These are phyloP conservation scores for Aegithalos caudatus DNA, from an alignment of 2,113 vertebrate species.

Conservation along the genomic window DNA sequence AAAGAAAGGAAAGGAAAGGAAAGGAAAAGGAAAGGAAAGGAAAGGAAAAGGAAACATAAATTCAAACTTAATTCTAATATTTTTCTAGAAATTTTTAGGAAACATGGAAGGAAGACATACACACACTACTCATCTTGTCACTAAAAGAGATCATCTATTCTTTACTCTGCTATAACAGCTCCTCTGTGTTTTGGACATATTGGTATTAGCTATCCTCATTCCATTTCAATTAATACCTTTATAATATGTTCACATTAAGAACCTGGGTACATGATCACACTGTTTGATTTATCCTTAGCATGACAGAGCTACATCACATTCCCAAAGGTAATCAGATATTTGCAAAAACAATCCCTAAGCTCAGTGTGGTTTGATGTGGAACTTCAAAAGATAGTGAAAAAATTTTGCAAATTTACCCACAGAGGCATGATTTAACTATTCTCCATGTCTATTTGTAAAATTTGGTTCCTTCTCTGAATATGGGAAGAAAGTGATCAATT, in stretches of 20 bases:
- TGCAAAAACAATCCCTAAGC: not conserved
- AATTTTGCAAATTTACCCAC: not conserved
- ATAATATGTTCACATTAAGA: not conserved
- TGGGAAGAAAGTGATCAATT: not conserved
- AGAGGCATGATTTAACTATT: not conserved
- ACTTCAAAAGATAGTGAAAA: not conserved
- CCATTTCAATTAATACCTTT: not conserved
- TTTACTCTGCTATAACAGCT: not conserved
- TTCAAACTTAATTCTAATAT: not conserved
- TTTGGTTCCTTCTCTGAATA: not conserved
- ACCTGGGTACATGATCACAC: not conserved
- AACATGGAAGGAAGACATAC: not conserved
- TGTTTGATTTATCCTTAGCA: not conserved
- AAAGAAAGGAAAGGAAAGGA: too few relatives aligned
- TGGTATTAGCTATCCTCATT: not conserved
- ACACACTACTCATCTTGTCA: not conserved
- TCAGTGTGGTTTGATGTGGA: not conserved
- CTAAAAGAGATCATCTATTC: not conserved
- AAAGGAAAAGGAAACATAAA: not conserved
- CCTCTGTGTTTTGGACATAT: not conserved
- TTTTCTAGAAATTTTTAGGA: not conserved
- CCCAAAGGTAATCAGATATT: not conserved
- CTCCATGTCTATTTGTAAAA: not conserved
- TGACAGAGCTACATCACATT: not conserved
- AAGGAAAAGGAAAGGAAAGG: too few relatives aligned